These are phyloP conservation scores for Unio pictorum DNA, from an alignment of 2,888 invertebrate species.

Conservation along the genomic window DNA sequence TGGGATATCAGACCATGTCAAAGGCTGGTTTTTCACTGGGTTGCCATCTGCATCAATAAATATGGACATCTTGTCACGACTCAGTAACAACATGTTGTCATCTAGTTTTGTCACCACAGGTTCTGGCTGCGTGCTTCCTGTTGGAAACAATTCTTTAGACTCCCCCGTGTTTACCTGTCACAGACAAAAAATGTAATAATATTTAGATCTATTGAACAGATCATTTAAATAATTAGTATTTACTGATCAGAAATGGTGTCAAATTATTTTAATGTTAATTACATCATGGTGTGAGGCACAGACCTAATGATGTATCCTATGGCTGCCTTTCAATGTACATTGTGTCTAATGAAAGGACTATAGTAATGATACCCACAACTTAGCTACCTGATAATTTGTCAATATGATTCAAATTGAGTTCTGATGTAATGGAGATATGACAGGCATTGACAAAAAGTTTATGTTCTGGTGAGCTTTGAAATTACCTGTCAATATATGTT, in stretches of 20 bases:
- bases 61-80: constrained; percentile 89
- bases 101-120: constrained; percentile 72
- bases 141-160: constrained; percentile 86
- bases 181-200: neutral
- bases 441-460: no score
- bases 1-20: constrained; percentile 86
- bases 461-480: no score
- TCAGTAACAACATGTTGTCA: constrained; percentile 79
- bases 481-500: no score
- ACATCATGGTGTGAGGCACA: neutral
- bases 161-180: constrained; percentile 74
- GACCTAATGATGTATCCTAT: no score
- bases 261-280: neutral
- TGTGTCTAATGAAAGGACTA: no score
- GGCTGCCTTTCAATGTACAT: no score
- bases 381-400: no score
- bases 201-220: no score
- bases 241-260: neutral
- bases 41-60: constrained; percentile 84
- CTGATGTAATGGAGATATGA: no score
- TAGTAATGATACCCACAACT: no score
- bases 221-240: no score
- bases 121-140: constrained; percentile 64
- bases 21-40: constrained; percentile 80
- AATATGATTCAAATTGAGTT: no score